Percentiles rank a stretch among this genome's conserved stretches.
phyloP scores from a whole-genome alignment of 2,113 vertebrate genomes.

The Euleptes europaea region DNA sequence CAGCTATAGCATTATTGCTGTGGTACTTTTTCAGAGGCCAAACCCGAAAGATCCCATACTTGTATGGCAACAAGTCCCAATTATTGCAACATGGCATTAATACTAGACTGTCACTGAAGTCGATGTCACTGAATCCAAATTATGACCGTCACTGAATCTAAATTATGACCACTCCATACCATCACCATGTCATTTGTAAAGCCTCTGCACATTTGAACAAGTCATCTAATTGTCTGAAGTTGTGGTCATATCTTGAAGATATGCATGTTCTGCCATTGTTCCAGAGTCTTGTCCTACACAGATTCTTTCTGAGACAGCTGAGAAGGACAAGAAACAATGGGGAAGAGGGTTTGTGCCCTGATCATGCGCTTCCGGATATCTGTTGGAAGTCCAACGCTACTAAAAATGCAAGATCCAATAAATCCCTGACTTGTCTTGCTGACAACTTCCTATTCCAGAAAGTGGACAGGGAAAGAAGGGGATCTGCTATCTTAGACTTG shows the following conservation, averaged over 20 bases:
- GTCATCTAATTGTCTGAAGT: neutral
- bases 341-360: too few relatives aligned
- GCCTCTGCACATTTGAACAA: neutral
- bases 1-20: neutral
- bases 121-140: too few relatives aligned
- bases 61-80: neutral
- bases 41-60: neutral
- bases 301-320: too few relatives aligned
- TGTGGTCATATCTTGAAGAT: neutral
- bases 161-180: neutral
- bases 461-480: too few relatives aligned
- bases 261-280: neutral
- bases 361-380: too few relatives aligned
- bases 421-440: too few relatives aligned
- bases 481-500: too few relatives aligned
- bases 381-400: too few relatives aligned
- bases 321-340: too few relatives aligned
- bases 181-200: neutral
- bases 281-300: too few relatives aligned
- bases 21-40: neutral
- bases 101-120: neutral
- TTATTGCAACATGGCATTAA: neutral
- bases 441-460: too few relatives aligned
- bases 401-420: too few relatives aligned
- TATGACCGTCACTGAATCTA: neutral